These are phyloP conservation scores for Porites divaricata DNA, from an alignment of 92 coral and sea anemone genomes.

Conservation along the genomic window DNA sequence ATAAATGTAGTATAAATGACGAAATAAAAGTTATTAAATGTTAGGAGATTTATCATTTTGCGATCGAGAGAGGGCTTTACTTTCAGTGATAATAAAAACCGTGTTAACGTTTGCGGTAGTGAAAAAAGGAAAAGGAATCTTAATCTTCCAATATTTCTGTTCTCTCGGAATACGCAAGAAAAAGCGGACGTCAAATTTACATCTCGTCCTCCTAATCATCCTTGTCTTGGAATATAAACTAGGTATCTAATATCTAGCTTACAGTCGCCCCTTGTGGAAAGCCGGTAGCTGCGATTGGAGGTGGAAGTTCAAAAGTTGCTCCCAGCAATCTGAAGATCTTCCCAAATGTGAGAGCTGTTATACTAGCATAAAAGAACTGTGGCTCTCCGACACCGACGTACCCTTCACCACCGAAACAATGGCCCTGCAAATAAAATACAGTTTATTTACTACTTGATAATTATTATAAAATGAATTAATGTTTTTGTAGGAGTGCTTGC, in stretches of 20 bases:
- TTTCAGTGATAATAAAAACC: no score
- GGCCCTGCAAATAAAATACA: constrained; percentile 67
- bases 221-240: not conserved
- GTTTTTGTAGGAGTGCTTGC: no score
- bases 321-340: constrained; percentile 86
- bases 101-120: no score
- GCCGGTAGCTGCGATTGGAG: constrained; percentile 87
- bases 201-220: not conserved
- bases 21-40: no score
- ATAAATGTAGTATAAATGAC: no score
- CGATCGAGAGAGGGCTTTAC: no score
- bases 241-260: not conserved
- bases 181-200: not conserved
- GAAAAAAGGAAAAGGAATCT: no score
- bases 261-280: constrained; percentile 88
- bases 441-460: no score
- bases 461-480: no score
- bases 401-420: constrained; percentile 91
- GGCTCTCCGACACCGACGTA: constrained; percentile 95
- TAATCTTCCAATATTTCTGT: no score
- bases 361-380: constrained; percentile 78
- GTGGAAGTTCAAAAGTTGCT: constrained; percentile 82
- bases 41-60: no score
- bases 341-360: constrained; percentile 89
- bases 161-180: not conserved